Evolutionary conservation across 2,797 vertebrate species (phyloP), one percentile per base, ranked within the genome.

Genomic region (Megaceryle alcyon): DNA sequence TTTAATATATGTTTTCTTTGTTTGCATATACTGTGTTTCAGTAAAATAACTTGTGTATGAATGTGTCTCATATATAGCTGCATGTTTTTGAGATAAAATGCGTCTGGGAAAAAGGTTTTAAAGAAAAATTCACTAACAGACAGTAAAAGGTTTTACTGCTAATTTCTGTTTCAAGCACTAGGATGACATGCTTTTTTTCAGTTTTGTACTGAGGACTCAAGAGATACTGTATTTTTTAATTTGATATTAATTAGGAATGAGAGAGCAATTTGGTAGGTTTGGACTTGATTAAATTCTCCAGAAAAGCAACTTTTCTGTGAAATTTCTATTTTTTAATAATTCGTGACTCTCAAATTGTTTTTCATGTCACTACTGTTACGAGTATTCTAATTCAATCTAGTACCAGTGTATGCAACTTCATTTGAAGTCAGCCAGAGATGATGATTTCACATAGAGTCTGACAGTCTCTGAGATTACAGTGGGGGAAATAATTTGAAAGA

Each of bases 211-310:
- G 84, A 59, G 9, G 37, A 79, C 61, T 81, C 6, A 1, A 84
- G 86, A 88, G 81, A 43, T 63, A 35, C 33, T 73, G 53, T 85
- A 49, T 93, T 93, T 93, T 26, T 89, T 69, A 54, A 80, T 73
- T 35, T 81, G 16, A 39, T 94, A 71, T 73, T 94, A 89, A 89
- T 96, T 92, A 92, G 77, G 86, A 94, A 87, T 57, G 28, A 86
- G 64, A 80, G 64, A 16, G 41, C 33, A 39, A 7, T 91, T 81
- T 93, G 49, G 22, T 80, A 57, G 26, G 16, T 81, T 95, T 93
- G 49, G 71, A 68, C 49, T 81, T 75, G 68, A 85, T 93, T 71
- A 78, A 44, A 17, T 85, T 92, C 41, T 80, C 35, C 29, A 94
- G 90, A 91, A 94, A 89, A 87, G 49, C 71, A 82, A 77, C 31